Percentiles rank a stretch among this genome's conserved stretches.
These are phyloP conservation scores for Nothobranchius furzeri DNA, from an alignment of 2,113 vertebrate species.

Conservation along the genomic window DNA sequence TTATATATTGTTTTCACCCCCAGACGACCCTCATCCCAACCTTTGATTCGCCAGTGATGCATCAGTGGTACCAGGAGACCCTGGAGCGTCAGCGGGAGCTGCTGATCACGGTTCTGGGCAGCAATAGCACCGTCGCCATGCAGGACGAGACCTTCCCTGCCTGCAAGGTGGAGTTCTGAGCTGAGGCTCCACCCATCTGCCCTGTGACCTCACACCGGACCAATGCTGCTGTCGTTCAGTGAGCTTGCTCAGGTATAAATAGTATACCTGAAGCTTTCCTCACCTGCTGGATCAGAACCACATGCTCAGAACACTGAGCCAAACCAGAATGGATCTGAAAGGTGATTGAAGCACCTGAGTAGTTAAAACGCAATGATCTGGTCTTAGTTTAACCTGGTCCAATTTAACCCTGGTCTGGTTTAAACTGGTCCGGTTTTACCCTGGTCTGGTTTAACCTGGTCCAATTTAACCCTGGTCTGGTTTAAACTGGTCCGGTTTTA, in stretches of 20 bases:
- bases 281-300: constrained; percentile 19
- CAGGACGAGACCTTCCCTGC: constrained; percentile 94
- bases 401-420: no score
- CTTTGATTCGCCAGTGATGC: constrained; percentile 89
- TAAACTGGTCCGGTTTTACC: no score
- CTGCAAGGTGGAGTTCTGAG: constrained; percentile 97
- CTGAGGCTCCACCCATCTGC: not conserved
- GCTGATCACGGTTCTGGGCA: constrained; percentile 88
- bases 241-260: constrained; percentile 25
- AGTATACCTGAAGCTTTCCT: not conserved
- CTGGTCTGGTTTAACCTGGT: no score
- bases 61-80: constrained; percentile 91
- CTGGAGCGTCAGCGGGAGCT: constrained; percentile 84
- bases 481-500: no score
- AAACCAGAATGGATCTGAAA: no score
- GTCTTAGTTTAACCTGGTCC: no score
- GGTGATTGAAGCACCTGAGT: no score
- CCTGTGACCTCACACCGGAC: not conserved
- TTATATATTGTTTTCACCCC: not conserved
- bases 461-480: no score
- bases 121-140: constrained; percentile 95
- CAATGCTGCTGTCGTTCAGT: not conserved
- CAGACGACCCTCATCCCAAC: constrained; percentile 95
- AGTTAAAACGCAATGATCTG: no score
- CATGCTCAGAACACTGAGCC: not conserved